Conservation (phyloP, 2,113 vertebrate genomes). For the Pseudois nayaur region DNA sequence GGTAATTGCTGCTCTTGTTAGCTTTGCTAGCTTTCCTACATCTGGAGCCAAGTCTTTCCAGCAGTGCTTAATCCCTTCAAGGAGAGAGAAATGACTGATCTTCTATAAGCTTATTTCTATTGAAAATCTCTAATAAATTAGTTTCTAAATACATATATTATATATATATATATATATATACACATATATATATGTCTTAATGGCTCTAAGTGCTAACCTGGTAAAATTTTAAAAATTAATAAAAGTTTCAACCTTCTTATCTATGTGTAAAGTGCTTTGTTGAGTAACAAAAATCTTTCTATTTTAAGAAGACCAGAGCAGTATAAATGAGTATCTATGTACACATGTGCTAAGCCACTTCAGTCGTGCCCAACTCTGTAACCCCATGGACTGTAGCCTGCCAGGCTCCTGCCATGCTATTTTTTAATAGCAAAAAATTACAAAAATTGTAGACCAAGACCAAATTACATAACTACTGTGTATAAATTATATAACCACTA, state of each 20-base stretch:
- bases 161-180: too few species aligned
- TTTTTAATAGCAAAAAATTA: background rate
- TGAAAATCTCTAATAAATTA: background rate
- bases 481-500: background rate
- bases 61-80: background rate
- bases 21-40: background rate
- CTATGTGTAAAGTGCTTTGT: background rate
- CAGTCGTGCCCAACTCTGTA: rapidly evolving
- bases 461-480: background rate
- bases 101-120: background rate
- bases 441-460: background rate
- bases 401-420: background rate
- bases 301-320: background rate
- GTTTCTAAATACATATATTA: background rate
- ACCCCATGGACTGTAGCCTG: background rate
- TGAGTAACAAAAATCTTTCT: background rate
- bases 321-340: background rate
- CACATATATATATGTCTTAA: background rate
- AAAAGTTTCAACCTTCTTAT: background rate
- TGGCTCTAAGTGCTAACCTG: background rate
- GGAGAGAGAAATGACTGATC: background rate
- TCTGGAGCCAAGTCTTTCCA: background rate
- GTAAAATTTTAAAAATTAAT: background rate
- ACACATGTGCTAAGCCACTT: background rate
- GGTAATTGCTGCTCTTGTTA: background rate